Percentiles rank a stretch among this genome's conserved stretches.
Evolutionary conservation across 37 sponge, comb jelly and placozoan genomes (phyloP).

Genomic region (Geodia barretti): DNA sequence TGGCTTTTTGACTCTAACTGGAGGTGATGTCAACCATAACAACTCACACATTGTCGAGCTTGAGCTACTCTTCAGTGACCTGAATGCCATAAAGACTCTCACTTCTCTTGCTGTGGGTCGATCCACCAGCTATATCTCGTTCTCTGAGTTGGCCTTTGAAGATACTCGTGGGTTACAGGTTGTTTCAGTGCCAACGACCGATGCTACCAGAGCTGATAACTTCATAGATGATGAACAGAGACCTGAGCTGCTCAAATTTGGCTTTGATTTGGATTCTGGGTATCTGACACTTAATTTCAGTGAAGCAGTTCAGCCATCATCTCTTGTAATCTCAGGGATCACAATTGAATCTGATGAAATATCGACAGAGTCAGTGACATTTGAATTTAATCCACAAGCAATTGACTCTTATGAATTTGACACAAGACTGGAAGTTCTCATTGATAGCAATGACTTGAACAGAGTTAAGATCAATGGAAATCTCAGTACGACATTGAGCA

Average conservation of each 20-base stretch:
- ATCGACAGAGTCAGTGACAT: not conserved
- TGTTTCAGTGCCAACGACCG: not conserved
- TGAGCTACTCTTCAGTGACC: constrained; percentile 41
- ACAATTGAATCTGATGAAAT: constrained; percentile 24
- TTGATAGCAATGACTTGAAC: constrained; percentile 55
- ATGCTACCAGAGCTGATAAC: constrained; percentile 41
- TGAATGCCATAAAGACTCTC: constrained; percentile 71
- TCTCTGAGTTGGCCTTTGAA: constrained; percentile 16
- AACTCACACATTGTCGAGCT: constrained; percentile 63
- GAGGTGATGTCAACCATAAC: constrained; percentile 25
- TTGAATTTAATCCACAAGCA: not conserved
- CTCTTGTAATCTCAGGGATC: constrained; percentile 43
- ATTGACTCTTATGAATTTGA: constrained; percentile 25
- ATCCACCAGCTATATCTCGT: constrained; percentile 62
- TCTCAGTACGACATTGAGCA: constrained; percentile 43
- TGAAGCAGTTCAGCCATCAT: constrained; percentile 72
- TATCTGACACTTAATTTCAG: constrained; percentile 72
- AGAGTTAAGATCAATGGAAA: constrained; percentile 47
- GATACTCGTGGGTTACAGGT: constrained; percentile 59
- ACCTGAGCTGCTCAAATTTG: constrained; percentile 29
- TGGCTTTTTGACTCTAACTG: constrained; percentile 44
- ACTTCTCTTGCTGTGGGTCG: constrained; percentile 29
- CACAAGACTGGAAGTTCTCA: constrained; percentile 29
- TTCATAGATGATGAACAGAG: constrained; percentile 52
- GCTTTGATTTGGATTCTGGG: constrained; percentile 77